Evolutionary conservation across 2,113 vertebrate species (phyloP), one percentile per base, ranked within the genome.

Genomic region (Cochlearius cochlearius): DNA sequence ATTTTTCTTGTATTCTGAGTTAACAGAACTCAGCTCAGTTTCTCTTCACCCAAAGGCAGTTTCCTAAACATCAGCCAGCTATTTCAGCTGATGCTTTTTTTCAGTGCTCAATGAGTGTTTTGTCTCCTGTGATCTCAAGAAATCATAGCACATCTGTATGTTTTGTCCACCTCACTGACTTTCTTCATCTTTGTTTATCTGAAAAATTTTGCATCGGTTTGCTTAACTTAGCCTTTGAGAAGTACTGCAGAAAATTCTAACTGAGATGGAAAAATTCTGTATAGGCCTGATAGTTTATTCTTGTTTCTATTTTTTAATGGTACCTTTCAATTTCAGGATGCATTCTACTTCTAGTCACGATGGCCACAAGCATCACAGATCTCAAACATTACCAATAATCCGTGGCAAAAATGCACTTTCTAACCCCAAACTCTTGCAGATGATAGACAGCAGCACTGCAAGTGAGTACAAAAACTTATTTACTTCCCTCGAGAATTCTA

Each of bases 361-460:
- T 29, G 98, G 99, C 45, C 99, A 99, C 86, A 98, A 99, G 60
- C 99, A 99, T 19, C 98, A 98, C 95, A 99, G 99, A 96, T 99
- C 99, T 88, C 99, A 99, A 96, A 99, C 99, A 1, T 98, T 99
- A 97, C 99, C 99, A 72, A 99, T 99, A 98, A 99, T 99, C 91
- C 98, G 99, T 94, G 98, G 98, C 74, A 99, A 99, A 98, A 99
- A 99, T 90, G 99, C 99, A 69, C 98, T 99, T 86, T 99, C 98
- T 85, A 99, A 99, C 95, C 99, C 99, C 62, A 99, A 99, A 95
- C 98, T 99, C 72, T 97, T 99, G 80, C 99, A 99, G 96, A 99
- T 99, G 98, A 99, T 99, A 98, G 99, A 99, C 66, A 98, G 98
- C 64, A 99, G 98, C 93, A 96, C 98, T 92, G 87, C 97, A 87